Evolutionary conservation across 2,888 invertebrate species (phyloP), one percentile per base, ranked within the genome.

Genomic region (Lamellibrachia columna): DNA sequence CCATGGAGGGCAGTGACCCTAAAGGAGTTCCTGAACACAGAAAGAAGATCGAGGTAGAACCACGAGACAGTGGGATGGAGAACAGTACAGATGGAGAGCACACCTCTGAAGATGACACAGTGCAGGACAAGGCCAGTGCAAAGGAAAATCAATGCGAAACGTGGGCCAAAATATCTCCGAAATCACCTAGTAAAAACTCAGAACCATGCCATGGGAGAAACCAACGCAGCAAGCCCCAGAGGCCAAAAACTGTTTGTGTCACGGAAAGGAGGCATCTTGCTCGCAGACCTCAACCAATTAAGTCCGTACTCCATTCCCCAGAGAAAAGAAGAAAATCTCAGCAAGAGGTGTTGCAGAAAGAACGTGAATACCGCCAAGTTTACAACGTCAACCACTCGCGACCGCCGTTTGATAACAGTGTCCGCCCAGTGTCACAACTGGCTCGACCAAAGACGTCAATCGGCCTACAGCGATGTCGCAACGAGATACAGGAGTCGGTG

Each of bases 401-500:
- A 15, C 75, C 75, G 3, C 75, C n/a, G 75, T 15, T n/a, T 4
- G 75, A 75, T n/a, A 22, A 75, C 15, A 75, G n/a, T 1, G 75
- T 22, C 75, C 15, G n/a, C 75, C 3, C 75, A 22, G 22, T 6
- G 6, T 6, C 6, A n/a, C 58, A 58, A 15, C 2, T 75, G 75
- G n/a, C 75, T 3, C 11, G 75, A 22, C 75, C 75, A n/a, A 75
- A 75, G 75, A 75, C 75, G n/a, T 15, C 75, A n/a, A 75, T n/a
- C 22, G 75, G 75, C 6, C n/a, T 75, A n/a, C 75, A n/a, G 52
- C 93, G 92, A n/a, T 93, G 91, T 90, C 90, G 55, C 15, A 93
- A 93, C 93, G 93, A 93, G 52, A 94, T 94, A 52, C 94, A 94
- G 91, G 94, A 94, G 90, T 91, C 93, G 28, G 94, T 94, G 7